Evolutionary conservation across 2,797 vertebrate species (phyloP), one percentile per base, ranked within the genome.

Genomic region (Peromyscus eremicus): DNA sequence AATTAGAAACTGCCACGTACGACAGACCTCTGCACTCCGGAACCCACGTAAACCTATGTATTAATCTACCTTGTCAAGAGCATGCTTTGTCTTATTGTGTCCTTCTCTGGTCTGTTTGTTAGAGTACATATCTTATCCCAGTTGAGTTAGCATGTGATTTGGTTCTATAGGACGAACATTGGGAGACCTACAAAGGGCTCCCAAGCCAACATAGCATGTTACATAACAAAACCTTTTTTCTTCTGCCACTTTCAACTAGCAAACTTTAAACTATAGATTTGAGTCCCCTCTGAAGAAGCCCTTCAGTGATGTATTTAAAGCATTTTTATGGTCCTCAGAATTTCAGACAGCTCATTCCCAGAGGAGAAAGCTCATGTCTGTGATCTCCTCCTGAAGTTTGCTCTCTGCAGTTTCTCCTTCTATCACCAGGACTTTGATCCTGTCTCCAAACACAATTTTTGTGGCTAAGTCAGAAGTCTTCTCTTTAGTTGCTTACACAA

Each of bases 351-450:
- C 96, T 95, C 92, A 94, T 95, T 94, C 85, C 81, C 80, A 77
- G 40, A 92, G 89, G 73, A 92, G 29, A 91, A 62, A 83, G 88
- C 79, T 81, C 95, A 76, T 94, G 70, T 94, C 92, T 97, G 10
- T 97, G 96, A 97, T 97, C 91, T 95, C 64, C 46, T 97, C 83
- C 79, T 79, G 84, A 68, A 96, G 92, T 96, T 94, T 94, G 91
- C 80, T 94, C 96, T 97, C 96, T 95, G 87, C 75, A 32, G 60
- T 79, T 93, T 82, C 94, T 80, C 93, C 85, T 77, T 97, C 89
- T 96, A 85, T 94, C 91, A n/a, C 62, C 81, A 73, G 75, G 73
- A 4, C 27, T 97, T 98, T 97, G 7, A 77, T 83, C 57, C 23
- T 97, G 91, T 97, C 94, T 27, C 94, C 91, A 97, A 94, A 95